Evolutionary conservation across 2,113 vertebrate species (phyloP).

Genomic region (Macheiramphus alcinus): DNA sequence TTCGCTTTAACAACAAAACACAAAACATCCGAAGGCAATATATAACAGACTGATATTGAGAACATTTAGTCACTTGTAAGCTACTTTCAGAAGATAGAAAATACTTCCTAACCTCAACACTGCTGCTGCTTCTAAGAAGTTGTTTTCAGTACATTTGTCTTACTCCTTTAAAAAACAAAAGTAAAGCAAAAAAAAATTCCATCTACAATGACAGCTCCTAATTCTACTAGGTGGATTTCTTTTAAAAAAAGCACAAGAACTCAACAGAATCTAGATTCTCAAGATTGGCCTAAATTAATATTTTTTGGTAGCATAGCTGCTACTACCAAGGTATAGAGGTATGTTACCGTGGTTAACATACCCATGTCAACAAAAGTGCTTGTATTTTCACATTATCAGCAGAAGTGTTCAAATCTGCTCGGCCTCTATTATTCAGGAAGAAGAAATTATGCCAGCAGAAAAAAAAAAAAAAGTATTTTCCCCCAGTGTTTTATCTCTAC

Average conservation of each 20-base stretch:
- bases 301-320: neutral
- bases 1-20: neutral
- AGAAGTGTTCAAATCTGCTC: neutral
- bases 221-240: neutral
- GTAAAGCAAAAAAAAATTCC: neutral
- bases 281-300: neutral
- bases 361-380: neutral
- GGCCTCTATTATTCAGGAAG: neutral
- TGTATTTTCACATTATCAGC: accelerated
- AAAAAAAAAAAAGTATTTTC: neutral
- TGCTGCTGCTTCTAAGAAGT: neutral
- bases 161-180: neutral
- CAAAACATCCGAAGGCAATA: neutral
- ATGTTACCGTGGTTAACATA: neutral
- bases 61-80: neutral
- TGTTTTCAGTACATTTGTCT: neutral
- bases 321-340: neutral
- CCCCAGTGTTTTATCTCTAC: neutral
- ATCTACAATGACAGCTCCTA: neutral
- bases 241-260: neutral
- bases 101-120: neutral
- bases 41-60: neutral
- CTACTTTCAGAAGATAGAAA: neutral
- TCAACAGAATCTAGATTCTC: neutral
- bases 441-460: neutral